These are phyloP conservation scores for Vandiemenella viatica DNA, from an alignment of 2,888 invertebrate species.

Conservation along the genomic window DNA sequence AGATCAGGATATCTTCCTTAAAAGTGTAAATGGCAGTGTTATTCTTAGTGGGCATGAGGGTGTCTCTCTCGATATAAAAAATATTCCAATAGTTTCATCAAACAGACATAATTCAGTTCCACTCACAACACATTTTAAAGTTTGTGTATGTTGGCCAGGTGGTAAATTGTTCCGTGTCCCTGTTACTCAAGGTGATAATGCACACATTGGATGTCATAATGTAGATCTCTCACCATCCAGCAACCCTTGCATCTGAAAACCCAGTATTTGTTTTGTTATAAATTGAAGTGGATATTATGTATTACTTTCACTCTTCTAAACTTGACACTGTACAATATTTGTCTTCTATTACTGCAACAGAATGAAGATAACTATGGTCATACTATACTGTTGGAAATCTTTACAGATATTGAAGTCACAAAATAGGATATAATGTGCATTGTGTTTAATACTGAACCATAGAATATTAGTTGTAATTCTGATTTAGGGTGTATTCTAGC, in stretches of 20 bases:
- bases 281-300: too few relatives aligned
- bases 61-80: constrained; percentile 51
- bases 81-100: constrained; percentile 49
- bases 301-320: too few relatives aligned
- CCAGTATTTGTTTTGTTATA: too few relatives aligned
- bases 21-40: constrained; percentile 60
- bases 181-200: constrained; percentile 38
- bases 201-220: constrained; percentile 43
- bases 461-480: too few relatives aligned
- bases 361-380: too few relatives aligned
- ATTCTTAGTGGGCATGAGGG: constrained; percentile 54
- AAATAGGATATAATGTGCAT: too few relatives aligned
- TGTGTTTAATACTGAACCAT: too few relatives aligned
- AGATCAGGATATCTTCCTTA: constrained; percentile 62
- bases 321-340: too few relatives aligned
- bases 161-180: constrained; percentile 70
- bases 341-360: too few relatives aligned
- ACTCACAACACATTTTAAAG: constrained; percentile 54
- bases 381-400: too few relatives aligned
- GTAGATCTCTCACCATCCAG: constrained; percentile 41
- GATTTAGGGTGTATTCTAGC: too few relatives aligned
- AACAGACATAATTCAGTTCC: constrained; percentile 28
- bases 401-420: too few relatives aligned
- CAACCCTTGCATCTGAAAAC: constrained; percentile 45
- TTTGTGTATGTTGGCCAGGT: constrained; percentile 81